Conservation (phyloP, 1,140 invertebrate species). For the Colletes latitarsis region DNA sequence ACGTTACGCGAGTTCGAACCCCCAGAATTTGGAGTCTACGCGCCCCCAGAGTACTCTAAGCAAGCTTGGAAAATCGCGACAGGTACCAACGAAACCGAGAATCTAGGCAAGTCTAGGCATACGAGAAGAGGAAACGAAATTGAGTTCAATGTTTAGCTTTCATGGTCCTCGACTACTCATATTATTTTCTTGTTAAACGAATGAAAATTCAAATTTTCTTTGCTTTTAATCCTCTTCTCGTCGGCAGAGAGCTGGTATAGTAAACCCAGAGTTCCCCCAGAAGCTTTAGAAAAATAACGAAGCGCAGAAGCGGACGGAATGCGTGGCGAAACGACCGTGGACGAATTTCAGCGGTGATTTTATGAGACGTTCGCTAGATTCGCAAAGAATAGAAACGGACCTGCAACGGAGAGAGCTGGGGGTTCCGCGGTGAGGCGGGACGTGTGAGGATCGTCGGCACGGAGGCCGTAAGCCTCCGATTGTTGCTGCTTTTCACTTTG, state of each 20-base stretch:
- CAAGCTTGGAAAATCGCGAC: not conserved
- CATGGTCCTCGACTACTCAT: too few species aligned
- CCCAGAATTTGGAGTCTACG: too few species aligned
- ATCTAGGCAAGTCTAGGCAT: not conserved
- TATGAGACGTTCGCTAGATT: conserved; percentile 8
- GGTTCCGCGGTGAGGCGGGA: conserved; percentile 81
- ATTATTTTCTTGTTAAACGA: too few species aligned
- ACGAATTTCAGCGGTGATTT: not conserved
- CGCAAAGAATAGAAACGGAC: conserved; percentile 69
- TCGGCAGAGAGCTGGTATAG: not conserved
- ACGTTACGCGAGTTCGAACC: not conserved
- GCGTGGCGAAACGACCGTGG: not conserved
- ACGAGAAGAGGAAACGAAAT: not conserved
- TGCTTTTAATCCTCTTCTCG: not conserved
- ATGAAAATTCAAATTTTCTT: too few species aligned
- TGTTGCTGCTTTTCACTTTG: conserved; percentile 76
- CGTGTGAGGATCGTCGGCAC: conserved; percentile 69
- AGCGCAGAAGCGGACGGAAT: not conserved
- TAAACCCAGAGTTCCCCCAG: not conserved
- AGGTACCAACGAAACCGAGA: not conserved
- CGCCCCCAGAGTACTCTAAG: not conserved
- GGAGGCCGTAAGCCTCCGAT: conserved; percentile 71
- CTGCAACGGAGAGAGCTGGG: conserved; percentile 83
- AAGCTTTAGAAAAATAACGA: not conserved
- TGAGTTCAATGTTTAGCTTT: too few species aligned